A percentile compares a stretch with the other conserved stretches of the same genome.
phyloP scores from a whole-genome alignment of 2,888 invertebrate species.

The Seira sanloemensis region DNA sequence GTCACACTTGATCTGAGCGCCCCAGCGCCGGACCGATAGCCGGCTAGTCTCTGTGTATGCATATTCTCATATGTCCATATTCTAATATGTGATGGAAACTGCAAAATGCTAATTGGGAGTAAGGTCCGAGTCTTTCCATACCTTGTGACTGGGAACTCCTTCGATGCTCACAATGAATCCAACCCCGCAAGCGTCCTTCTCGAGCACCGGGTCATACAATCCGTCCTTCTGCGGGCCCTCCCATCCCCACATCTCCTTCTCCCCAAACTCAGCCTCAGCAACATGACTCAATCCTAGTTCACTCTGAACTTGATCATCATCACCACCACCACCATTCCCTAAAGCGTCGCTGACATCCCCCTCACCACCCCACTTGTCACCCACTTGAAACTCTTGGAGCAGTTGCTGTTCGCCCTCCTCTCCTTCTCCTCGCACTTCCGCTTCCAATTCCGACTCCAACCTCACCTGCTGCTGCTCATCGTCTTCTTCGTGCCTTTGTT shows the following conservation, averaged over 20 bases:
- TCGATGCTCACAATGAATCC: constrained; percentile 99
- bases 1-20: too few relatives aligned
- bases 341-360: not conserved
- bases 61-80: too few relatives aligned
- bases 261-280: too few relatives aligned
- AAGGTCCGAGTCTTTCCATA: constrained; percentile 75
- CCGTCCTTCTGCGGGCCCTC: constrained; percentile 86
- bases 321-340: too few relatives aligned
- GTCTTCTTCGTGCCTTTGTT: constrained; percentile 46
- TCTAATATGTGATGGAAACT: too few relatives aligned
- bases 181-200: constrained; percentile 98
- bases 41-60: too few relatives aligned
- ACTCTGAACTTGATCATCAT: too few relatives aligned
- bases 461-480: too few relatives aligned
- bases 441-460: constrained; percentile 15
- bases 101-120: too few relatives aligned
- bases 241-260: constrained; percentile 65
- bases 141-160: constrained; percentile 94
- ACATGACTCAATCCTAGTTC: too few relatives aligned
- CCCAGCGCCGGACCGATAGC: too few relatives aligned
- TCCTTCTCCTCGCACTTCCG: too few relatives aligned
- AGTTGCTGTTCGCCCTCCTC: constrained; percentile 6
- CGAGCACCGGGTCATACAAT: constrained; percentile 96
- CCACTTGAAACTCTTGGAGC: constrained; percentile 14
- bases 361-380: not conserved